Evolutionary conservation across 2,113 vertebrate genomes (phyloP).

Genomic region (Ptilorrhoa leucosticta): DNA sequence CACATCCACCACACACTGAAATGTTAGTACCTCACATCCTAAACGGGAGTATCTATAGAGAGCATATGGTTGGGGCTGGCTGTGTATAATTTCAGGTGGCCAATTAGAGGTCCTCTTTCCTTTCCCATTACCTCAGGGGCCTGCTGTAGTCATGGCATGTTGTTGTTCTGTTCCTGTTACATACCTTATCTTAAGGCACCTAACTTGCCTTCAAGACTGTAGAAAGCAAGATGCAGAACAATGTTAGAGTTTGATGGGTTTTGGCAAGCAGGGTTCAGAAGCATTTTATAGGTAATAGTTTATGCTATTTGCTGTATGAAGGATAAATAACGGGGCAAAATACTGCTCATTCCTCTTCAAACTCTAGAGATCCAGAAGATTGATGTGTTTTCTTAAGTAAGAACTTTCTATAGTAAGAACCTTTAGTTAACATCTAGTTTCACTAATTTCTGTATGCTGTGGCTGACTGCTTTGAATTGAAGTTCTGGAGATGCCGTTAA

Average conservation of each 20-base stretch:
- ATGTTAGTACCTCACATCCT: neutral
- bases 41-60: rapidly evolving
- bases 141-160: neutral
- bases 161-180: neutral
- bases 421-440: neutral
- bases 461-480: neutral
- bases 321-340: neutral
- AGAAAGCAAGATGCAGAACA: neutral
- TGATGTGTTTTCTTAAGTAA: neutral
- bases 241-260: neutral
- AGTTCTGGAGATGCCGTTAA: neutral
- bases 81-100: neutral
- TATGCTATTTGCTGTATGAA: neutral
- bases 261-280: neutral
- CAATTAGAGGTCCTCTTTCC: neutral
- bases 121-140: neutral
- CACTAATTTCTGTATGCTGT: neutral
- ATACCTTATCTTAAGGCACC: neutral
- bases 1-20: neutral
- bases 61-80: neutral
- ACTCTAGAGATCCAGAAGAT: neutral
- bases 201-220: neutral
- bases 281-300: neutral
- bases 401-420: neutral
- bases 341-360: neutral